phyloP scores from a whole-genome alignment of 1,140 invertebrate species.

The Drosophila sucinea region DNA sequence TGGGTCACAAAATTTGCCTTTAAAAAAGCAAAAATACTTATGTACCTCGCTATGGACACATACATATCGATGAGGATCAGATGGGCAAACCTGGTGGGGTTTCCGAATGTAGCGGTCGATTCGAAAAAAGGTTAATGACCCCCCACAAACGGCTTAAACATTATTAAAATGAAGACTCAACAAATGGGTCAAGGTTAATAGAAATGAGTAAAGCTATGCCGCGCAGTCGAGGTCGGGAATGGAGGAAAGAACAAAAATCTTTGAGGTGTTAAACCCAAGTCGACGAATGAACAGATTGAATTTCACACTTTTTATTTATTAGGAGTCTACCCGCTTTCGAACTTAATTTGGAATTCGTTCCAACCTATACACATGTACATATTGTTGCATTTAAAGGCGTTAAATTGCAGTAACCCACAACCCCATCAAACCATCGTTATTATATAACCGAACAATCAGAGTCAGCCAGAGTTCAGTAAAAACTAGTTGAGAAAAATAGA shows the following conservation, averaged over 20 bases:
- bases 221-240: background rate
- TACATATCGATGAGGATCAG: background rate
- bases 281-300: too few relatives aligned
- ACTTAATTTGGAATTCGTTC: too few relatives aligned
- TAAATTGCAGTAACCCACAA: conserved; percentile 42
- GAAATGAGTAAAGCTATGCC: background rate
- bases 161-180: background rate
- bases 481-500: conserved; percentile 60
- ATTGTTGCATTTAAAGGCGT: background rate
- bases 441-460: background rate
- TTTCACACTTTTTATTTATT: too few relatives aligned
- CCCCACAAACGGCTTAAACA: background rate
- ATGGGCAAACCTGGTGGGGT: background rate
- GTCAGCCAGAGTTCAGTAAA: conserved; percentile 12
- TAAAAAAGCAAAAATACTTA: background rate
- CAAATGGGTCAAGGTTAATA: conserved; percentile 5
- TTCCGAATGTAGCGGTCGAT: too few relatives aligned
- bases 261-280: too few relatives aligned
- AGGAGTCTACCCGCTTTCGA: too few relatives aligned
- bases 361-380: too few relatives aligned
- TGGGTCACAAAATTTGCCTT: background rate
- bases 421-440: background rate
- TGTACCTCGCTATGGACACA: background rate
- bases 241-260: too few relatives aligned
- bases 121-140: background rate